A percentile compares a stretch with the other conserved stretches of the same genome.
Evolutionary conservation across 2,113 vertebrate genomes (phyloP).

Genomic region (Chaetodon auriga): DNA sequence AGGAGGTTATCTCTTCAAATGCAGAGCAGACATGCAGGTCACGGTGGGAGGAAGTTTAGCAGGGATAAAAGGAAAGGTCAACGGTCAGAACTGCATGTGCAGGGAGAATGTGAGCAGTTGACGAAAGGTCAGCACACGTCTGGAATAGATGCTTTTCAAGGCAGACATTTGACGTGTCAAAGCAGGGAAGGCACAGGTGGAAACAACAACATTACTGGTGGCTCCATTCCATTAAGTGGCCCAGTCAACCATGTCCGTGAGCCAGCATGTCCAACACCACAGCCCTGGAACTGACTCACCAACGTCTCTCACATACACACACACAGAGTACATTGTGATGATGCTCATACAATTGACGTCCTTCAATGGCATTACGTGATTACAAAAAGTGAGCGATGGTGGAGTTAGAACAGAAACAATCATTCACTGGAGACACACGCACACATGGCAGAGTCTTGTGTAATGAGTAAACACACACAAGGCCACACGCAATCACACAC

Average conservation of each 20-base stretch:
- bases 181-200: conserved; percentile 19
- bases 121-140: conserved; percentile 3
- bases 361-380: conserved; percentile 40
- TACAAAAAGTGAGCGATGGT: conserved; percentile 22
- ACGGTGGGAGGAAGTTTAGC: conserved; percentile 32
- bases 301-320: not conserved
- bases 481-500: conserved; percentile 32
- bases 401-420: conserved; percentile 42
- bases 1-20: conserved; percentile 30
- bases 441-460: conserved; percentile 17
- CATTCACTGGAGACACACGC: conserved; percentile 34
- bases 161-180: not conserved
- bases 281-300: not conserved
- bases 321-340: conserved; percentile 5
- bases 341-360: conserved; percentile 32
- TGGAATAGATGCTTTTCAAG: not conserved
- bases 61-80: conserved; percentile 56
- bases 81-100: conserved; percentile 38
- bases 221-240: not conserved
- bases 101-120: conserved; percentile 35
- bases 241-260: not conserved
- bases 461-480: conserved; percentile 52
- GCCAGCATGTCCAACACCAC: not conserved
- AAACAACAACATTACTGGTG: conserved; percentile 12
- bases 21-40: conserved; percentile 30